Percentiles rank a stretch among this genome's conserved stretches.
Conservation (phyloP, 2,888 invertebrate species). For the Mactromeris polynyma region DNA sequence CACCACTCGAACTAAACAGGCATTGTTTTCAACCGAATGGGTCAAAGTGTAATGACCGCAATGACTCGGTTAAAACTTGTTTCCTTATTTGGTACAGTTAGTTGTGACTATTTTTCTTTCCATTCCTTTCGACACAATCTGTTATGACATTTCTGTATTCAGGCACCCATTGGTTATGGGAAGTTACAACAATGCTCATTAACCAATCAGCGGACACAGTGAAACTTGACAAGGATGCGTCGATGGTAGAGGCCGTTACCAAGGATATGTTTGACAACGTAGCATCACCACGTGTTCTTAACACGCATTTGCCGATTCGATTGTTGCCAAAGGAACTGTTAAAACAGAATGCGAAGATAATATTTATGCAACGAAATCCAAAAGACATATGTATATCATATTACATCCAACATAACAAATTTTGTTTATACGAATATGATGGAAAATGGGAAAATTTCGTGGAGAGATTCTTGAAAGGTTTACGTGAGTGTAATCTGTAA, state of each 20-base stretch:
- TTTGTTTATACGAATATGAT: slow-evolving; percentile 71
- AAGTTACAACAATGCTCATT: slow-evolving; percentile 73
- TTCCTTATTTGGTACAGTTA: no score
- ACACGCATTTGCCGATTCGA: slow-evolving; percentile 73
- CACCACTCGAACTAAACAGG: no score
- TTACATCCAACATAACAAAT: slow-evolving; percentile 74
- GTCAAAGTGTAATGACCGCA: no score
- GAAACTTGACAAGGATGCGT: slow-evolving; percentile 71
- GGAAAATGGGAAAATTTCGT: slow-evolving; percentile 72
- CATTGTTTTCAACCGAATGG: no score
- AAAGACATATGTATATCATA: slow-evolving; percentile 78
- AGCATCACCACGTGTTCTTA: slow-evolving; percentile 72
- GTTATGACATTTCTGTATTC: not conserved
- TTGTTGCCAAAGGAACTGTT: slow-evolving; percentile 71
- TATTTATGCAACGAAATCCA: slow-evolving; percentile 75
- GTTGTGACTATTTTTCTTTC: no score
- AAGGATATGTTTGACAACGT: slow-evolving; percentile 63
- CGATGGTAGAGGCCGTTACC: slow-evolving; percentile 74
- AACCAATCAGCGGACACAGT: slow-evolving; percentile 71
- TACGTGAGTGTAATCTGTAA: no score
- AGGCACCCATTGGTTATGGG: slow-evolving; percentile 80
- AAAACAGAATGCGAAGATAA: slow-evolving; percentile 70
- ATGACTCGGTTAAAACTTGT: no score
- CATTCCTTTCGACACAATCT: no score
- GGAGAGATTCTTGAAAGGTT: slow-evolving; percentile 68